Percentiles rank a stretch among this genome's conserved stretches.
Evolutionary conservation across 1,140 invertebrate species (phyloP).

Genomic region (Drosophila quadrilineata): DNA sequence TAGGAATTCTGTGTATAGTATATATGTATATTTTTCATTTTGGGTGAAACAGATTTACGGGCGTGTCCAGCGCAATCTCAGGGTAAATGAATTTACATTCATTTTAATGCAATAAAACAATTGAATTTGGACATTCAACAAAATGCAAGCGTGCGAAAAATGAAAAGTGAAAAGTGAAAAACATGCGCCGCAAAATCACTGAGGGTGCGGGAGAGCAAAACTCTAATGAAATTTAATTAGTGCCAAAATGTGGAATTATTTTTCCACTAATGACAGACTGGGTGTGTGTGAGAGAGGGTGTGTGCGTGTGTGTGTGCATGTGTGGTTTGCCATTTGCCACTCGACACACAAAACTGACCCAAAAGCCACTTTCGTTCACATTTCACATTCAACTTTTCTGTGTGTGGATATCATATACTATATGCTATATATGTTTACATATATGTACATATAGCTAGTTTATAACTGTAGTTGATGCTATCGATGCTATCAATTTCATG

Average conservation of each 20-base stretch:
- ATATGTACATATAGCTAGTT: too few species aligned
- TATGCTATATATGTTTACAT: too few species aligned
- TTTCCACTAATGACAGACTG: constrained; percentile 68
- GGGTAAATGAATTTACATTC: constrained; percentile 45
- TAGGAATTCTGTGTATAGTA: too few species aligned
- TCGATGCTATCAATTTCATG: constrained; percentile 46
- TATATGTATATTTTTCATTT: not conserved
- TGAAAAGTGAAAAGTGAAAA: constrained; percentile 30
- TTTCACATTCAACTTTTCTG: constrained; percentile 17
- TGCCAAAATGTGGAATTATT: constrained; percentile 64
- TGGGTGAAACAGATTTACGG: too few species aligned
- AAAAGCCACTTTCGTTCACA: not conserved
- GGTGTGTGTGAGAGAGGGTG: too few species aligned
- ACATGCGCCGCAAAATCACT: constrained; percentile 12
- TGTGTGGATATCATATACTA: too few species aligned
- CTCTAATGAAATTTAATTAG: constrained; percentile 71
- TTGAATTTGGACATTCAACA: constrained; percentile 61
- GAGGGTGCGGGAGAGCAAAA: constrained; percentile 14
- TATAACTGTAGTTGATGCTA: too few species aligned
- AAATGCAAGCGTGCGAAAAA: constrained; percentile 29
- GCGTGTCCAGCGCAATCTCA: not conserved
- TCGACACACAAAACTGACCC: constrained; percentile 9
- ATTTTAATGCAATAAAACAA: constrained; percentile 53
- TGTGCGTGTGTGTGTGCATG: too few species aligned
- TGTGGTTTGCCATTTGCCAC: constrained; percentile 5